These are phyloP conservation scores for Odontamblyopus rebecca DNA, from an alignment of 2,797 vertebrate species.

Conservation along the genomic window DNA sequence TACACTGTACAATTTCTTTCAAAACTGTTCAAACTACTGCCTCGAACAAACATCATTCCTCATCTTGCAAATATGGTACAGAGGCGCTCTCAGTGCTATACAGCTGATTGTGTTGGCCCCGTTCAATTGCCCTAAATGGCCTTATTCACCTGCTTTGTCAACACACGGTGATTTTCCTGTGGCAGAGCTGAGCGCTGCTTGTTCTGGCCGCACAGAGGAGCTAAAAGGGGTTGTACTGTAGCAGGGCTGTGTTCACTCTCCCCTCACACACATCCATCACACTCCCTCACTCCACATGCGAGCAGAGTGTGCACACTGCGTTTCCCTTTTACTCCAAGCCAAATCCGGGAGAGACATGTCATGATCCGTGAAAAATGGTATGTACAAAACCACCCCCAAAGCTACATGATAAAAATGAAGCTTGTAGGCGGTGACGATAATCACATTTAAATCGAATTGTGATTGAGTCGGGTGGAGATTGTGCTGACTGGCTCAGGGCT, in stretches of 20 bases:
- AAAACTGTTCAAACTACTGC: background rate
- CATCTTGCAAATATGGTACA: background rate
- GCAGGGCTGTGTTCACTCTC: slow-evolving; percentile 22
- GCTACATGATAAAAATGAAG: background rate
- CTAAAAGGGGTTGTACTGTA: slow-evolving; percentile 43
- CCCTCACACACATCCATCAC: slow-evolving; percentile 39
- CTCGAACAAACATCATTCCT: background rate
- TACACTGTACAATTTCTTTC: background rate
- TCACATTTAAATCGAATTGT: background rate
- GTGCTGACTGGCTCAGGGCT: background rate
- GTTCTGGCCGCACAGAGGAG: slow-evolving; percentile 30
- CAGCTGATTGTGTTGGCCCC: background rate
- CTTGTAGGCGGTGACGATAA: background rate
- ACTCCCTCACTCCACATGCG: slow-evolving; percentile 23
- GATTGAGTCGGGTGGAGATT: background rate
- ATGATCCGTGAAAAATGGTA: slow-evolving; percentile 29
- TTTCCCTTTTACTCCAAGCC: slow-evolving; percentile 25
- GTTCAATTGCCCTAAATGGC: slow-evolving; percentile 19
- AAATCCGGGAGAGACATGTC: slow-evolving; percentile 41
- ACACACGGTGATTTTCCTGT: slow-evolving; percentile 50
- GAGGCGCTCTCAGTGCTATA: background rate
- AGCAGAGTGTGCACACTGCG: slow-evolving; percentile 26
- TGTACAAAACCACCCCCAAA: background rate
- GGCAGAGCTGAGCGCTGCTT: slow-evolving; percentile 35
- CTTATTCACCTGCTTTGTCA: slow-evolving; percentile 33